Conservation (phyloP, 2,888 invertebrate genomes). For the Anaspis maculata region DNA sequence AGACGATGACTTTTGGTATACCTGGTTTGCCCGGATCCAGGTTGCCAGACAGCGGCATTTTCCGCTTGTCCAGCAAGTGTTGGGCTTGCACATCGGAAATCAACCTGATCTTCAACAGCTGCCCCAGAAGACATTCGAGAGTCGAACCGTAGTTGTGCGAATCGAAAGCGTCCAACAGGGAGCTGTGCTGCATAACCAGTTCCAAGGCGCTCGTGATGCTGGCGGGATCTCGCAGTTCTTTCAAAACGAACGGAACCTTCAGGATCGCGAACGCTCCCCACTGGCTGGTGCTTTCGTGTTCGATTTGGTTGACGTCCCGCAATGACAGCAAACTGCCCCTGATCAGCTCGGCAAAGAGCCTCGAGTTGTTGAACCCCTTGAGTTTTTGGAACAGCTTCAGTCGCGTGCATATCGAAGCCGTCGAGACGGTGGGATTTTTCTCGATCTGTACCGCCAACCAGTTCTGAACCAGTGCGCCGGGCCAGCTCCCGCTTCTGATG, state of each 20-base stretch:
- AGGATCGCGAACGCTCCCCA: constrained; percentile 94
- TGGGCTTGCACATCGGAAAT: constrained; percentile 71
- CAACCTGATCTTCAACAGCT: constrained; percentile 70
- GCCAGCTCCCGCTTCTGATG: constrained; percentile 30
- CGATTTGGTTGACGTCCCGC: constrained; percentile 74
- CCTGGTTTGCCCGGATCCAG: constrained; percentile 59
- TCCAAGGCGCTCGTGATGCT: constrained; percentile 73
- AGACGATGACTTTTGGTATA: constrained; percentile 69
- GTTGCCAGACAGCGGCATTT: constrained; percentile 39
- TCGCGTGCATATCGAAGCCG: constrained; percentile 72
- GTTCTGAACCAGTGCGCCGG: constrained; percentile 50
- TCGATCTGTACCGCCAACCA: constrained; percentile 78
- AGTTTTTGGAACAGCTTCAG: constrained; percentile 76
- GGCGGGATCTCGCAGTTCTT: constrained; percentile 28
- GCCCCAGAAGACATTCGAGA: constrained; percentile 73
- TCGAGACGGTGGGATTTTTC: constrained; percentile 76
- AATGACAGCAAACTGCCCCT: constrained; percentile 84
- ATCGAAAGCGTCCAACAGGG: constrained; percentile 82
- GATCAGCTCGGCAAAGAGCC: constrained; percentile 82
- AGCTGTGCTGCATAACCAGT: constrained; percentile 72
- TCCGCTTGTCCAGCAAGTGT: constrained; percentile 56
- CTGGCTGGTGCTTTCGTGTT: constrained; percentile 78
- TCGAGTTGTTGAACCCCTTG: constrained; percentile 71
- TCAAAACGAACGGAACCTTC: constrained; percentile 77
- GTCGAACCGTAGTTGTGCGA: constrained; percentile 83